phyloP scores from a whole-genome alignment of 2,888 invertebrate genomes.

The Venusia cambrica region DNA sequence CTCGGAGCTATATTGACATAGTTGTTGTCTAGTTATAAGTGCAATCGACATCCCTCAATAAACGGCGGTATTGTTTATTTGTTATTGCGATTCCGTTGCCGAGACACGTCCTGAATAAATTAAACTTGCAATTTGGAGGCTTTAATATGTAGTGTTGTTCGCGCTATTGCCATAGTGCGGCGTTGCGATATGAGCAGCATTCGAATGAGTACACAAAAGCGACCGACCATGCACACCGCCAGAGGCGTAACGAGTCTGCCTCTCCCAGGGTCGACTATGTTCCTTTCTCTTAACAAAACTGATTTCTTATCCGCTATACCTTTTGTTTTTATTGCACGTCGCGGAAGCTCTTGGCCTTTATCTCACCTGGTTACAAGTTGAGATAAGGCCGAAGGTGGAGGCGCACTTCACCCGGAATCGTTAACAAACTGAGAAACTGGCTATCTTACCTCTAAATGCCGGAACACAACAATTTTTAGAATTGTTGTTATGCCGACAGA shows the following conservation, averaged over 20 bases:
- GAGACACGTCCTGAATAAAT: conserved; percentile 79
- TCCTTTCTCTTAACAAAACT: too few relatives aligned
- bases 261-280: not conserved
- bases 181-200: conserved; percentile 69
- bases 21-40: conserved; percentile 40
- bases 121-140: conserved; percentile 78
- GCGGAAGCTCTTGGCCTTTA: too few relatives aligned
- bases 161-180: conserved; percentile 66
- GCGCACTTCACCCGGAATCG: too few relatives aligned
- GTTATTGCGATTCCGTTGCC: conserved; percentile 78
- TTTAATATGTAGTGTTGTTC: conserved; percentile 78
- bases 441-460: too few relatives aligned
- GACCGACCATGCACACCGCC: conserved; percentile 39
- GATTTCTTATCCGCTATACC: too few relatives aligned
- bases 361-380: too few relatives aligned
- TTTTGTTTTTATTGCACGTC: too few relatives aligned
- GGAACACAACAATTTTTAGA: too few relatives aligned
- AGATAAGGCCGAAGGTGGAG: too few relatives aligned
- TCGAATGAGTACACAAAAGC: conserved; percentile 74
- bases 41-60: conserved; percentile 63
- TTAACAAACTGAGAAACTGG: too few relatives aligned
- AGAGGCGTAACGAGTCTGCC: conserved; percentile 12
- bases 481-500: too few relatives aligned
- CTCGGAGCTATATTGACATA: conserved; percentile 12
- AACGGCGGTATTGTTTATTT: conserved; percentile 69